Percentiles rank a stretch among this genome's conserved stretches.
Evolutionary conservation across 92 coral and sea anemone species (phyloP).

Genomic region (Diadumene lineata): DNA sequence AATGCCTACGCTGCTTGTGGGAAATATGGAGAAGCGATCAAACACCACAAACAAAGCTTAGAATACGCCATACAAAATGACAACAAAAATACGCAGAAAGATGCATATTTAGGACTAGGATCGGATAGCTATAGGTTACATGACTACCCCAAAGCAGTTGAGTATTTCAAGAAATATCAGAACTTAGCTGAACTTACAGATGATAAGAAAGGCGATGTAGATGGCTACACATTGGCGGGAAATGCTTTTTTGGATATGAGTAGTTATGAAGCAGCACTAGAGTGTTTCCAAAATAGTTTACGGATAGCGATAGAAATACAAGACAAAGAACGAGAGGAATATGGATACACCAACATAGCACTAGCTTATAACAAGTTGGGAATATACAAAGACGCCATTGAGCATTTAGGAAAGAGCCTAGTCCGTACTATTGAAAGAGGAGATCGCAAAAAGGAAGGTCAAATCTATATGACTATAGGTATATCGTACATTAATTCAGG

Average conservation of each 20-base stretch:
- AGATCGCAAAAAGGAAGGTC: not conserved
- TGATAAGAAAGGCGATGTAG: conserved; percentile 4
- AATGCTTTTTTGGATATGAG: not conserved
- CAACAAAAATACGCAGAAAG: not conserved
- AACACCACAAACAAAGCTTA: conserved; percentile 2
- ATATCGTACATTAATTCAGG: not conserved
- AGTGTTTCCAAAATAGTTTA: not conserved
- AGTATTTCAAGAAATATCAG: not conserved
- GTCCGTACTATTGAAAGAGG: not conserved
- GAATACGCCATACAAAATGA: not conserved
- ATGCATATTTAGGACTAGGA: conserved; percentile 4
- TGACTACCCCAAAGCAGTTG: not conserved
- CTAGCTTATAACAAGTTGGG: not conserved
- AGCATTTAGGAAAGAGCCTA: not conserved
- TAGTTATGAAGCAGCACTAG: conserved; percentile 1
- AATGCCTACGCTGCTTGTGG: not conserved
- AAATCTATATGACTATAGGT: not conserved
- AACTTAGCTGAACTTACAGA: not conserved
- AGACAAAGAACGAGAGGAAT: conserved; percentile 1
- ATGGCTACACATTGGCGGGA: not conserved
- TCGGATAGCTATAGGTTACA: not conserved
- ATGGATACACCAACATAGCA: not conserved
- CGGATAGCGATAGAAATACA: not conserved
- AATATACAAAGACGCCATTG: not conserved
- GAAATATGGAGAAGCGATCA: not conserved